Conservation (phyloP, 2,113 vertebrate genomes). For the Phrynocephalus versicolor region DNA sequence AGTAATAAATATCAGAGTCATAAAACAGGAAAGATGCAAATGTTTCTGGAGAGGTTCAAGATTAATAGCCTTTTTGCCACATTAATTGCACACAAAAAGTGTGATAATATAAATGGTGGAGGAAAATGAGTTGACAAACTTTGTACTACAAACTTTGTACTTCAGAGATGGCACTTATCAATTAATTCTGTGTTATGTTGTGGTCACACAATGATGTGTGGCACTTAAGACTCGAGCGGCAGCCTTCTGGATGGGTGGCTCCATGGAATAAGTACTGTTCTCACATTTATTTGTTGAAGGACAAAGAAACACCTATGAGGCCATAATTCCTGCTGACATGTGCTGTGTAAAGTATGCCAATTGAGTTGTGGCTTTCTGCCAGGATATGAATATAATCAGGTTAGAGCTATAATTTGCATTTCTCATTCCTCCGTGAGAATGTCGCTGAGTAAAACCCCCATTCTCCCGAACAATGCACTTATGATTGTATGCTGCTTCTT, state of each 20-base stretch:
- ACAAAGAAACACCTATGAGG: not conserved
- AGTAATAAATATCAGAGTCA: not conserved
- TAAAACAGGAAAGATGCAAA: not conserved
- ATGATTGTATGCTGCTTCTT: not conserved
- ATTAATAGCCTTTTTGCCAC: not conserved
- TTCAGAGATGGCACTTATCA: not conserved
- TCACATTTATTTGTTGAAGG: not conserved
- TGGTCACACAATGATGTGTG: not conserved
- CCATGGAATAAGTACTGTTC: not conserved
- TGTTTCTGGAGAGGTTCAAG: not conserved
- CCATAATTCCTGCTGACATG: not conserved
- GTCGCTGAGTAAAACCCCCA: not conserved
- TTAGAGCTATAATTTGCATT: conserved; percentile 18
- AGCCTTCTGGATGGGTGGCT: not conserved
- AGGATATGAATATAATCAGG: conserved; percentile 16
- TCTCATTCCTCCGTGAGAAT: not conserved
- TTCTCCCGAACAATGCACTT: not conserved
- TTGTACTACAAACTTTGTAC: not conserved
- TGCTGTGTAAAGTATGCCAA: not conserved
- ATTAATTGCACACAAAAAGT: not conserved
- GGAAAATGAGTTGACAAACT: not conserved
- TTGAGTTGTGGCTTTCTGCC: conserved; percentile 3
- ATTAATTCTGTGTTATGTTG: not conserved
- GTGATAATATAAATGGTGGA: not conserved
- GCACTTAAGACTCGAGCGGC: not conserved